Percentiles rank a stretch among this genome's conserved stretches.
These are phyloP conservation scores for Stictonetta naevosa DNA, from an alignment of 2,113 vertebrate genomes.

Conservation along the genomic window DNA sequence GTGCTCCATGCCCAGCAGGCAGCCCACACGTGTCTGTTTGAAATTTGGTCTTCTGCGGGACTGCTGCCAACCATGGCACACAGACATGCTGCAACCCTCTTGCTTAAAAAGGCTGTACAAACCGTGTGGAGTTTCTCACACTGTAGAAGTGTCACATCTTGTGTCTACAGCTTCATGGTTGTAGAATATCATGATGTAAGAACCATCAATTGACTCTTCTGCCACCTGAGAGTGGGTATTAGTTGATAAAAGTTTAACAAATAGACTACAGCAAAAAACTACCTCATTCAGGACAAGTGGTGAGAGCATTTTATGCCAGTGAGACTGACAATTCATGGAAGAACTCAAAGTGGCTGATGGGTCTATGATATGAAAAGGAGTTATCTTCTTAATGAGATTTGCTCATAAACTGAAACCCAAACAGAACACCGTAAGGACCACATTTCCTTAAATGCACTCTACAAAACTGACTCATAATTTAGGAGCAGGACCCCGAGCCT, in stretches of 20 bases:
- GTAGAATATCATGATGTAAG: accelerated
- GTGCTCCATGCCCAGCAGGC: neutral
- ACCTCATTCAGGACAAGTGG: neutral
- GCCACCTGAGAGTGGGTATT: neutral
- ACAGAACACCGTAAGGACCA: neutral
- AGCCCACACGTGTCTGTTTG: neutral
- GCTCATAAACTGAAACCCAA: neutral
- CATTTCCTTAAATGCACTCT: neutral
- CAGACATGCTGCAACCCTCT: neutral
- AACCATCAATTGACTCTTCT: neutral
- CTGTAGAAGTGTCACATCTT: neutral
- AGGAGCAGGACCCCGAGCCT: neutral
- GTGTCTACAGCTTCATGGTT: neutral
- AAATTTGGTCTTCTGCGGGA: neutral
- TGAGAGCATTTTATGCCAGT: neutral
- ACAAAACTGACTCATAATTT: neutral
- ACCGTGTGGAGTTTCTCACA: neutral
- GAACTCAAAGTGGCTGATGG: neutral
- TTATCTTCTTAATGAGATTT: neutral
- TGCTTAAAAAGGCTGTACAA: neutral
- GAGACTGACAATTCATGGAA: neutral
- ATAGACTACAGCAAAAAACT: neutral
- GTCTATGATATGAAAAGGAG: neutral
- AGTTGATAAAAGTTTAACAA: neutral
- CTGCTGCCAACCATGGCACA: neutral